Percentiles rank a stretch among this genome's conserved stretches.
Evolutionary conservation across 2,888 invertebrate genomes (phyloP).

Genomic region (Xanthia icteritia): DNA sequence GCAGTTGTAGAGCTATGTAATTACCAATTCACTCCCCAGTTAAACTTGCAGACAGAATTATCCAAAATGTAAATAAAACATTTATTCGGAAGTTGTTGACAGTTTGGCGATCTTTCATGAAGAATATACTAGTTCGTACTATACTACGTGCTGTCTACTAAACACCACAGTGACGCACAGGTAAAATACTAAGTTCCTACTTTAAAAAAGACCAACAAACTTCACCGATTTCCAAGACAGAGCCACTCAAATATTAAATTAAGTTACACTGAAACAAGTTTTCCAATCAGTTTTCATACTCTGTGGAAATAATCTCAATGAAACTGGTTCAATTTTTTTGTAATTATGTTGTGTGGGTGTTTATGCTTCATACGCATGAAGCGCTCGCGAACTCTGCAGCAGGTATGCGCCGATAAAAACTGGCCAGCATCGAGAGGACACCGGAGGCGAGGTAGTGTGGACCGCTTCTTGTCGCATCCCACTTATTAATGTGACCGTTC

Average conservation of each 20-base stretch:
- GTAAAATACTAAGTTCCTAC: not conserved
- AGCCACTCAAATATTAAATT: not conserved
- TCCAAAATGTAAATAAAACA: not conserved
- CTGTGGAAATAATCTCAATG: not conserved
- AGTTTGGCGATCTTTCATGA: slow-evolving; percentile 1
- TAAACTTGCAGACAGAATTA: slow-evolving; percentile 3
- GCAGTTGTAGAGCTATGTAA: slow-evolving; percentile 51
- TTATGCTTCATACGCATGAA: slow-evolving; percentile 40
- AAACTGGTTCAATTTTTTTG: slow-evolving; percentile 21
- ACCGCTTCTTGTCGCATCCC: slow-evolving; percentile 68
- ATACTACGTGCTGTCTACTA: not conserved
- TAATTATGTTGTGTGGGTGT: slow-evolving; percentile 26
- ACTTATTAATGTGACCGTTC: slow-evolving; percentile 70
- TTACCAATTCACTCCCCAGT: slow-evolving; percentile 41
- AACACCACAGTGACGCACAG: not conserved
- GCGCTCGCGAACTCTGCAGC: slow-evolving; percentile 54
- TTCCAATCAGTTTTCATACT: slow-evolving; percentile 1
- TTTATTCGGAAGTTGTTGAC: not conserved
- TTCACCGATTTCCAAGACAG: not conserved
- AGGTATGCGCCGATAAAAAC: slow-evolving; percentile 72
- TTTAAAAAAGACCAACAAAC: no score
- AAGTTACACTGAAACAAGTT: not conserved
- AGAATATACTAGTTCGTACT: not conserved
- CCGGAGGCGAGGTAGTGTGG: slow-evolving; percentile 56
- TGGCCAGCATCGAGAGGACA: slow-evolving; percentile 67